These are phyloP conservation scores for Gallirallus australis DNA, from an alignment of 2,797 vertebrate species.

Conservation along the genomic window DNA sequence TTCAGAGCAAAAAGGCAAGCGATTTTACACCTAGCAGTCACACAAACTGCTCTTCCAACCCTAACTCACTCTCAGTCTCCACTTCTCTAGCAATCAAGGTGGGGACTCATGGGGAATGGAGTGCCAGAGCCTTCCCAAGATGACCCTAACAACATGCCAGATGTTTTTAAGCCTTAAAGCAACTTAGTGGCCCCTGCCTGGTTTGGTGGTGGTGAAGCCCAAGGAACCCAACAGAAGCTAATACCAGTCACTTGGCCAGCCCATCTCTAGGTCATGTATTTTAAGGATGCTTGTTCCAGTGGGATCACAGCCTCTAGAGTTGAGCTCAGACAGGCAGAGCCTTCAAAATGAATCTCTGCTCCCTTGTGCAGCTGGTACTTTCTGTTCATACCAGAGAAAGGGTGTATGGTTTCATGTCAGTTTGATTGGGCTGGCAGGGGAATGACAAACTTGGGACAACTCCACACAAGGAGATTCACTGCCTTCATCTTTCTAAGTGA, in stretches of 20 bases:
- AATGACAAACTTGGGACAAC: background rate
- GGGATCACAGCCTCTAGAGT: background rate
- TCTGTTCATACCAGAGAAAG: background rate
- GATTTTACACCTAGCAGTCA: background rate
- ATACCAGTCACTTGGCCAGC: background rate
- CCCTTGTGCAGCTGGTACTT: background rate
- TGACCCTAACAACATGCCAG: fast-evolving
- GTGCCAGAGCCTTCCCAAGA: background rate
- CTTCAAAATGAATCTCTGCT: background rate
- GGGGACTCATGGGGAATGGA: background rate
- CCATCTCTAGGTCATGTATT: background rate
- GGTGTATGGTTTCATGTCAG: background rate
- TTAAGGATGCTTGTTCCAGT: background rate
- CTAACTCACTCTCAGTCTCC: background rate
- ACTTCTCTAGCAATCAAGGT: background rate
- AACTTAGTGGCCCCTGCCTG: background rate
- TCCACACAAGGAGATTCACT: background rate
- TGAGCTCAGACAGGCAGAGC: background rate
- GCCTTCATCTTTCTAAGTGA: background rate
- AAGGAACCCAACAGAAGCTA: background rate
- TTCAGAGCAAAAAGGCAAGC: background rate
- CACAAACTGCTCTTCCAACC: background rate
- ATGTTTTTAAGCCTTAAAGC: background rate
- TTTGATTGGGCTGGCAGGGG: background rate
- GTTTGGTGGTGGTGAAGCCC: background rate